Conservation (phyloP, 2,797 vertebrate species). For the Fistularia commersonii region DNA sequence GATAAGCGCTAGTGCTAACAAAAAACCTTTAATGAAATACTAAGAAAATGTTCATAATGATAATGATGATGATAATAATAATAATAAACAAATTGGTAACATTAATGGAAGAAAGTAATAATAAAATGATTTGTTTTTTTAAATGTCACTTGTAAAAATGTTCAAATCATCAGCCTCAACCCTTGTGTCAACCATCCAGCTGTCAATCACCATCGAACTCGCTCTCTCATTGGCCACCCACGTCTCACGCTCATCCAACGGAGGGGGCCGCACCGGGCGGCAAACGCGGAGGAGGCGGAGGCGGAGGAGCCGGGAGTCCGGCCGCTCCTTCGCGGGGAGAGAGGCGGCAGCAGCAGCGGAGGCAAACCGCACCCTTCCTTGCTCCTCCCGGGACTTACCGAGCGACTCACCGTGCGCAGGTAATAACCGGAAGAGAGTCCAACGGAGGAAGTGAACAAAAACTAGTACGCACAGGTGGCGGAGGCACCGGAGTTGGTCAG, state of each 20-base stretch:
- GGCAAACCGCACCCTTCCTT: conserved; percentile 41
- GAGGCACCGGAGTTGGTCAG: too few species aligned
- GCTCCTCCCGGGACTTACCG: neutral
- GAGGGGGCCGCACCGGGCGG: conserved; percentile 21
- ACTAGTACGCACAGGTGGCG: too few species aligned
- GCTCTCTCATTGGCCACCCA: conserved; percentile 26
- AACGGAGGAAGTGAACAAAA: too few species aligned
- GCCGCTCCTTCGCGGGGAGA: conserved; percentile 13
- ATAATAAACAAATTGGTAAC: too few species aligned
- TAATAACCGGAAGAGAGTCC: conserved; percentile 18
- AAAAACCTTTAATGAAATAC: too few species aligned
- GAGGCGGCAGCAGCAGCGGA: conserved; percentile 4
- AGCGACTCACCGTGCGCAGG: conserved; percentile 37
- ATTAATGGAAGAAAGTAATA: too few species aligned
- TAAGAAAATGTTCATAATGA: too few species aligned
- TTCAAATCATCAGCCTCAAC: too few species aligned
- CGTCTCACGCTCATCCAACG: neutral
- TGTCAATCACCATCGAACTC: conserved; percentile 18
- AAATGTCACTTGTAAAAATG: too few species aligned
- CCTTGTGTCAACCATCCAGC: neutral
- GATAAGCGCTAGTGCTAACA: too few species aligned
- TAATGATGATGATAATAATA: too few species aligned
- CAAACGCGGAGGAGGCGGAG: conserved; percentile 24
- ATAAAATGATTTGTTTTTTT: too few species aligned
- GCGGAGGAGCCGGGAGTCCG: neutral